Evolutionary conservation across 1,140 invertebrate species (phyloP).

Genomic region (Sinonovacula constricta): DNA sequence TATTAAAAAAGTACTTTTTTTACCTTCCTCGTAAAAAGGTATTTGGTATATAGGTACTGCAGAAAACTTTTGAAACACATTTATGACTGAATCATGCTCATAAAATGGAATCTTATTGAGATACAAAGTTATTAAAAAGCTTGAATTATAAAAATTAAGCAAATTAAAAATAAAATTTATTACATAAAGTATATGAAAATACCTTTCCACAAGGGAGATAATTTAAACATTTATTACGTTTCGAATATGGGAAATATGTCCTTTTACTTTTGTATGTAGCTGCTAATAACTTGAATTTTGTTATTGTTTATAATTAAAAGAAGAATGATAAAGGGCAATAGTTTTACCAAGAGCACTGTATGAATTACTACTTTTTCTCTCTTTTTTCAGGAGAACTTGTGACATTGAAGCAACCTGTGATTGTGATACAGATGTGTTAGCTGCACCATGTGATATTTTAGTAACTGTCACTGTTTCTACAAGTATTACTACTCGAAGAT

Average conservation of each 20-base stretch:
- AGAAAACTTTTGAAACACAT: too few relatives aligned
- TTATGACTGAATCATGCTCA: too few relatives aligned
- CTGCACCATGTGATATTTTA: neutral
- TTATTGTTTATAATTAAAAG: neutral
- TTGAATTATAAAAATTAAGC: too few relatives aligned
- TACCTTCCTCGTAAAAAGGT: too few relatives aligned
- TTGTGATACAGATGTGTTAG: neutral
- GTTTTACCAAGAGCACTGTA: neutral
- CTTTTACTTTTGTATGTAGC: neutral
- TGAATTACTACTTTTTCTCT: slow-evolving; percentile 10
- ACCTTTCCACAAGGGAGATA: neutral
- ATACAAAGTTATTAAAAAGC: too few relatives aligned
- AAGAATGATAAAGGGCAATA: neutral
- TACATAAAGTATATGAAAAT: too few relatives aligned
- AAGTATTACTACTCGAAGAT: too few relatives aligned
- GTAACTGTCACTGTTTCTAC: too few relatives aligned
- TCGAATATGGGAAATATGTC: neutral
- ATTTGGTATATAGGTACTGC: too few relatives aligned
- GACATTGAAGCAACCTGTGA: slow-evolving; percentile 4
- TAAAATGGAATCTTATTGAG: too few relatives aligned
- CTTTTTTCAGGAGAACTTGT: slow-evolving; percentile 45
- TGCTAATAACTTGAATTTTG: neutral
- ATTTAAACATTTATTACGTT: neutral
- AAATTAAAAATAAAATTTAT: too few relatives aligned
- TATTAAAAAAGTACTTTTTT: too few relatives aligned